phyloP scores from a whole-genome alignment of 2,888 invertebrate species.

The Teleogryllus oceanicus region DNA sequence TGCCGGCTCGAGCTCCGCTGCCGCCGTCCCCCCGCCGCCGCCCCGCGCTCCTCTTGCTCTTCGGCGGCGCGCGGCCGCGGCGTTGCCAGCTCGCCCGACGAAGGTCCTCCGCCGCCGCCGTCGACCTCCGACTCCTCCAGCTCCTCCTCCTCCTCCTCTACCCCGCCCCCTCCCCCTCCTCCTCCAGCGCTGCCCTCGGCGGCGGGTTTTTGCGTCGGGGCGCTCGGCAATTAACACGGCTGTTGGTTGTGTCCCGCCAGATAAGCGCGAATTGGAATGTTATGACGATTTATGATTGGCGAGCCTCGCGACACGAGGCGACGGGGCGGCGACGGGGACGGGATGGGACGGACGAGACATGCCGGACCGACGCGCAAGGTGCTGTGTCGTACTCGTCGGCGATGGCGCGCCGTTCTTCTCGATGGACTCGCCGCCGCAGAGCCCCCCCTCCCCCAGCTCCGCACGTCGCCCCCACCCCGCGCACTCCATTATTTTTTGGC shows the following conservation, averaged over 20 bases:
- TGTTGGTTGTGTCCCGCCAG: no score
- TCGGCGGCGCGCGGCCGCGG: neutral
- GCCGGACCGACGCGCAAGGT: no score
- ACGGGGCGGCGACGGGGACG: no score
- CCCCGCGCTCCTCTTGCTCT: neutral
- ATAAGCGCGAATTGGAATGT: no score
- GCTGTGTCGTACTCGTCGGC: no score
- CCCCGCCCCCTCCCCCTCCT: neutral
- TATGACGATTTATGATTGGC: no score
- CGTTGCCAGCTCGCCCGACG: slow-evolving; percentile 21
- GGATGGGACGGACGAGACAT: no score
- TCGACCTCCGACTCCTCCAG: neutral
- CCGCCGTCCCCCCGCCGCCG: neutral
- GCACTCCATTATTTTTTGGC: slow-evolving; percentile 18
- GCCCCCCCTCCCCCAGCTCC: neutral
- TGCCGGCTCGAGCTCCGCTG: neutral
- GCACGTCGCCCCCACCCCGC: neutral
- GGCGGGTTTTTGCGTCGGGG: slow-evolving; percentile 20
- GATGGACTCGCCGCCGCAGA: no score
- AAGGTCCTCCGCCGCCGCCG: slow-evolving; percentile 11
- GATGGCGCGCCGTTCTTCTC: no score
- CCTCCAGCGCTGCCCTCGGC: neutral
- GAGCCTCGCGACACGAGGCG: no score
- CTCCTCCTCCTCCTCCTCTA: neutral
- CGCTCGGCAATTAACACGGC: no score